Percentiles rank a stretch among this genome's conserved stretches.
Evolutionary conservation across 1,140 invertebrate species (phyloP).

Genomic region (Drosophila tsacasi): DNA sequence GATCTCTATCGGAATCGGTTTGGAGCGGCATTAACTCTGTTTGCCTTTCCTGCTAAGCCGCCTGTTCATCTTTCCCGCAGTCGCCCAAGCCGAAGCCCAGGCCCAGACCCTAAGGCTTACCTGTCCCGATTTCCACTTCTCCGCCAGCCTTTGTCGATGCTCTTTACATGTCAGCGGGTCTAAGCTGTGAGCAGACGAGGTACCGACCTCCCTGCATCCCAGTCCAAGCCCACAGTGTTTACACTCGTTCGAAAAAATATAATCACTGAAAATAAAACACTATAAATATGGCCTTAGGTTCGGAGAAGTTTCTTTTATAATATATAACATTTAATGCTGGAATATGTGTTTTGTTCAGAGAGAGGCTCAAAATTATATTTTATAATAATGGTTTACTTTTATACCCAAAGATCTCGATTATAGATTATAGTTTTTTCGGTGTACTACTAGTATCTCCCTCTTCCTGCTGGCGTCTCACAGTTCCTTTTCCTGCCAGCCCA

Average conservation of each 20-base stretch:
- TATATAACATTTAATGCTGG: not conserved
- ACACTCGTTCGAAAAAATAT: conserved; percentile 15
- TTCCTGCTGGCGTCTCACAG: conserved; percentile 54
- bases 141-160: conserved; percentile 68
- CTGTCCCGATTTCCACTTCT: conserved; percentile 21
- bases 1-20: conserved; percentile 67
- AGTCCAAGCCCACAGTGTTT: conserved; percentile 34
- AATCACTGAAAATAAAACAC: not conserved
- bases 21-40: conserved; percentile 63
- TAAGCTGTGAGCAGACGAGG: conserved; percentile 56
- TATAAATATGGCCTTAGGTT: too few relatives aligned
- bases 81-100: conserved; percentile 6
- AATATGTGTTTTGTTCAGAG: too few relatives aligned
- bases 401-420: not conserved
- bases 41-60: conserved; percentile 64
- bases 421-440: conserved; percentile 12
- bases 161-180: conserved; percentile 74
- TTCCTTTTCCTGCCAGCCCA: conserved; percentile 25
- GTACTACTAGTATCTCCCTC: conserved; percentile 12
- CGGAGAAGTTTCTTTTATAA: not conserved
- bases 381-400: not conserved
- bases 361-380: not conserved
- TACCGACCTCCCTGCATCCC: conserved; percentile 43
- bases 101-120: conserved; percentile 38
- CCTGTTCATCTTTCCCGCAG: conserved; percentile 42